Base-by-base conservation (phyloP, 2,888 invertebrate species). In the Torymus auratus region DNA sequence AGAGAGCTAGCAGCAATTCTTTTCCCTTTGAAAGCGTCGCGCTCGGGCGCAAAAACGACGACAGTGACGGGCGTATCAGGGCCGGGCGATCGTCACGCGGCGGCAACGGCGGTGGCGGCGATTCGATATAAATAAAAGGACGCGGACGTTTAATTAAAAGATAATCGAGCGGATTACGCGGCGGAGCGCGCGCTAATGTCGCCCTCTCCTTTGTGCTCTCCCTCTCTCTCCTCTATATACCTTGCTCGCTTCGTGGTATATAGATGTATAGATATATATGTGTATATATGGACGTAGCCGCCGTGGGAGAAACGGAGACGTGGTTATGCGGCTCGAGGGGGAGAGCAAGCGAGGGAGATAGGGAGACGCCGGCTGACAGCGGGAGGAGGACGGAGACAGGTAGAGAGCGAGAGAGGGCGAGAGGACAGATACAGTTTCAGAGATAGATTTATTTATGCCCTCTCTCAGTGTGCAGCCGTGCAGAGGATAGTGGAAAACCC, bases 81-180 rank as follows among this genome's bases (percentile, higher is more conserved):
- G 53, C 3, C 23, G 64, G 58, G 78, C 81, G 71, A 72, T 80
- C 80, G 80, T 83, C 71, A 77, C 71, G 71, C 41, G 55, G 50
- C 41, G 41, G 41, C 7, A 41, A 41, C 41, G 50, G 61, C 68
- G 14, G 53, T 55, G 52, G 64, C 55, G 41, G 41, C 53, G 50
- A 52, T 52, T 67, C 71, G 74, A 67, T 75, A 80, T 80, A 73
- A 73, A 82, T 72, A 77, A 80, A 81, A 74, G 23, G 56, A 87
- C 87, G 85, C 88, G 87, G 89, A 88, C 88, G 87, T 89, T 89
- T 89, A 89, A 89, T 89, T 89, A 89, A 89, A 89, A 89, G 89
- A 89, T 89, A 89, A 89, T 88, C 89, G 87, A 87, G 83, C 86
- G 86, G 86, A 88, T 89, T 79, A 69, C 87, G 87, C 82, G 83